Evolutionary conservation across 1,140 invertebrate genomes (phyloP), one percentile per base, ranked within the genome.

Genomic region (Pseudomyrmex concolor): DNA sequence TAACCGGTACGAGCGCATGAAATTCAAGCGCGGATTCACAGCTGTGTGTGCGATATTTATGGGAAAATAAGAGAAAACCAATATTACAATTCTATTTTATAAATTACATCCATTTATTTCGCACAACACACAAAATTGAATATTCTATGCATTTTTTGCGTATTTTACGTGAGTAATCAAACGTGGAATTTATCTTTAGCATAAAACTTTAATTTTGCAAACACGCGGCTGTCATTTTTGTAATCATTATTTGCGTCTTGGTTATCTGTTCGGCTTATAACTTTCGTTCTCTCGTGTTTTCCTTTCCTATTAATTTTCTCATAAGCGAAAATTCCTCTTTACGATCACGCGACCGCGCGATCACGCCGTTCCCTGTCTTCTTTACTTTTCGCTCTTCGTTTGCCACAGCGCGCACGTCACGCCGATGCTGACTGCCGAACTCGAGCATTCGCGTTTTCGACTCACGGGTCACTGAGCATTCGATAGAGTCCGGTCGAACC

Each of bases 361-460:
- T 25, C 12, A 4, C 12, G n/a, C 9, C 19, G 57, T 25, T 25
- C 19, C 9, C 2, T 19, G 45, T n/a, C 43, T 25, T 19, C 48
- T 55, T 19, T 25, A 48, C n/a, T 51, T 45, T 62, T 43, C 68
- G 25, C 8, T 13, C 15, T 22, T 66, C 70, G 13, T 48, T 71
- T 22, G 34, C 77, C 63, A 62, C 67, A 22, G 34, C 15, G 63
- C 85, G 86, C 90, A 90, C 89, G 90, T 92, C 90, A 91, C 22
- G 76, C 64, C 87, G 87, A 66, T 82, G 84, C 84, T 92, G 91
- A 91, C 93, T 92, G 90, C 84, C 87, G 85, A 91, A 91, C 88
- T 90, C 88, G 83, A 86, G 91, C 90, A 91, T 90, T 92, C 92
- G 91, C 88, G 88, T 92, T 93, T 91, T 92, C 76, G n/a, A n/a